Conservation (phyloP, 2,888 invertebrate species). For the Melieria crassipennis region DNA sequence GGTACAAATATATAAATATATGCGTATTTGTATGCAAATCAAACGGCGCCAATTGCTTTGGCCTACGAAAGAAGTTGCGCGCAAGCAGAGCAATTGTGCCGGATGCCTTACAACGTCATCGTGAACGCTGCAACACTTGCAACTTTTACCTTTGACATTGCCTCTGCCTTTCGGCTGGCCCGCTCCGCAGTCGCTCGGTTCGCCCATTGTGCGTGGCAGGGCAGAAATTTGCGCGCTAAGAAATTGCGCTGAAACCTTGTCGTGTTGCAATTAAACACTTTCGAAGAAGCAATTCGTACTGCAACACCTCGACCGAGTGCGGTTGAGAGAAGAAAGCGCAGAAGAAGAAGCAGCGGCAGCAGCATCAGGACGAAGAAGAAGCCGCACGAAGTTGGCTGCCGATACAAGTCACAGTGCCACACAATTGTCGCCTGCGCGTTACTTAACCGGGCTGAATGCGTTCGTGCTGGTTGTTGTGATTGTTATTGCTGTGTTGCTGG, state of each 20-base stretch:
- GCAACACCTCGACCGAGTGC: no score
- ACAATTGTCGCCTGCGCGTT: no score
- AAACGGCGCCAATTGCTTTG: slow-evolving; percentile 19
- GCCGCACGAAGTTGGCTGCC: no score
- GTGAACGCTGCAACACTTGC: background rate
- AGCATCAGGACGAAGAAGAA: no score
- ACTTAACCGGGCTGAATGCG: no score
- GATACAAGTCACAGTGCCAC: no score
- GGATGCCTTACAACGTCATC: slow-evolving; percentile 1
- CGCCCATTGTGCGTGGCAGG: background rate
- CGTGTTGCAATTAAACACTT: slow-evolving; percentile 40
- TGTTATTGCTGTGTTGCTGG: background rate
- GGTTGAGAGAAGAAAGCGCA: background rate
- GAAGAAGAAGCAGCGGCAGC: background rate
- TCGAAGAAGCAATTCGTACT: slow-evolving; percentile 1
- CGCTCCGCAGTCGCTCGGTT: no score
- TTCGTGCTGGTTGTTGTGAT: background rate
- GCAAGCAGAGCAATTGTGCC: background rate
- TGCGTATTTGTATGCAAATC: background rate
- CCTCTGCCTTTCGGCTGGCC: no score
- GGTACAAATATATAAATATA: background rate
- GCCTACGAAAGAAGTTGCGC: background rate
- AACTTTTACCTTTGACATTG: background rate
- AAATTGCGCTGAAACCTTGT: slow-evolving; percentile 35
- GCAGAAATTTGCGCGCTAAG: slow-evolving; percentile 7